Conservation (phyloP, 2,113 vertebrate species). For the Xiphorhynchus elegans region DNA sequence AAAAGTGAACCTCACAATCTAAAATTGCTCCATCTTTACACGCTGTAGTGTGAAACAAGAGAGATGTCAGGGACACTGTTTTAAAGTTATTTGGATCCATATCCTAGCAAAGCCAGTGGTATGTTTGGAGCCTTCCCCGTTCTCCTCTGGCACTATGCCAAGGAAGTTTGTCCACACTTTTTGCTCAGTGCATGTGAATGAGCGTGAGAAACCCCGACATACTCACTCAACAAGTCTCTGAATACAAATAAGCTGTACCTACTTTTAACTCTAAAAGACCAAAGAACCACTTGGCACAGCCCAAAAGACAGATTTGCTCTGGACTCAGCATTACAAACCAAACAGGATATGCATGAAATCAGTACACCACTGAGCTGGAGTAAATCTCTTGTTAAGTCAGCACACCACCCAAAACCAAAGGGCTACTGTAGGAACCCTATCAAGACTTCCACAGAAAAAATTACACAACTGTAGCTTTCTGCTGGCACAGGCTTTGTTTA, state of each 20-base stretch:
- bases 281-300: slow-evolving; percentile 42
- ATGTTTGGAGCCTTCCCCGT: slow-evolving; percentile 14
- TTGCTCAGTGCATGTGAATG: slow-evolving; percentile 21
- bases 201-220: slow-evolving; percentile 3
- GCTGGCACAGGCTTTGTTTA: slow-evolving; percentile 19
- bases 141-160: slow-evolving; percentile 2
- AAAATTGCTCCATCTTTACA: background rate
- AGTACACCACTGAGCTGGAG: slow-evolving; percentile 43
- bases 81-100: background rate
- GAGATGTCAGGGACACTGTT: background rate
- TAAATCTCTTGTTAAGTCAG: slow-evolving; percentile 42
- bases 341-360: slow-evolving; percentile 62
- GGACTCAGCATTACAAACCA: slow-evolving; percentile 49
- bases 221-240: background rate
- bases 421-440: background rate
- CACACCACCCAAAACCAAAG: slow-evolving; percentile 50
- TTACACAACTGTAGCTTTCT: slow-evolving; percentile 57
- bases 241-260: slow-evolving; percentile 24
- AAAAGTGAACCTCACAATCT: background rate
- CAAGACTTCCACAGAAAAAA: slow-evolving; percentile 29
- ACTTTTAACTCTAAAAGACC: slow-evolving; percentile 9
- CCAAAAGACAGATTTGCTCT: slow-evolving; percentile 39
- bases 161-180: slow-evolving; percentile 23
- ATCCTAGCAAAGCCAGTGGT: background rate
- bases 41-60: background rate